phyloP scores from a whole-genome alignment of 2,888 invertebrate genomes.

The Creontiades dilutus region DNA sequence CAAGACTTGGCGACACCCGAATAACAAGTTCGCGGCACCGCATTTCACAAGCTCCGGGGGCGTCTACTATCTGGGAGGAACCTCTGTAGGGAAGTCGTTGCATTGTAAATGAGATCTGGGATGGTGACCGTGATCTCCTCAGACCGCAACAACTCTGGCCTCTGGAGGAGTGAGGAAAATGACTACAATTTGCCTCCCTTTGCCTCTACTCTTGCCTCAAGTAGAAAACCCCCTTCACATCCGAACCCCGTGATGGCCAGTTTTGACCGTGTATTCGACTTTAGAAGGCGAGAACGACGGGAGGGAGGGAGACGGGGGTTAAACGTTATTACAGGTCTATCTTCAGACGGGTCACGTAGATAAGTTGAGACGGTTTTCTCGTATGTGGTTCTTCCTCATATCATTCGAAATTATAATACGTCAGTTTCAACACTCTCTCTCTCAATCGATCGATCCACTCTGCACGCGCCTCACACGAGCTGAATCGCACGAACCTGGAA shows the following conservation, averaged over 20 bases:
- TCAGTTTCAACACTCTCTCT: conserved; percentile 38
- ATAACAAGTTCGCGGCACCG: conserved; percentile 28
- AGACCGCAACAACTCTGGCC: conserved; percentile 28
- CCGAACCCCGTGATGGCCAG: neutral
- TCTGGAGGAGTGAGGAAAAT: conserved; percentile 9
- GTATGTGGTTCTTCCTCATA: conserved; percentile 22
- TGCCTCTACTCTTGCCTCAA: neutral
- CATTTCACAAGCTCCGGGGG: conserved; percentile 18
- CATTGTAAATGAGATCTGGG: conserved; percentile 36
- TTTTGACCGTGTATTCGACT: conserved; percentile 36
- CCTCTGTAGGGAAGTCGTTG: neutral
- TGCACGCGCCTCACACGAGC: conserved; percentile 30
- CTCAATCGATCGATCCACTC: neutral
- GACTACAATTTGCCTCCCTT: conserved; percentile 32
- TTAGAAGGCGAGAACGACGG: neutral
- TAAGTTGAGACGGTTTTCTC: conserved; percentile 5
- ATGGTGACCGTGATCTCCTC: conserved; percentile 29
- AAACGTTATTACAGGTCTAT: conserved; percentile 26
- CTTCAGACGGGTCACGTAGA: neutral
- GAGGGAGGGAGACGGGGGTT: neutral
- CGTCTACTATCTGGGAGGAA: neutral
- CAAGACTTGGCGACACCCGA: conserved; percentile 3
- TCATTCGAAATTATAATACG: conserved; percentile 19
- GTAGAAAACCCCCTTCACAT: conserved; percentile 29
- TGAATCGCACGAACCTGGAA: neutral